phyloP scores from a whole-genome alignment of 2,888 invertebrate species.

The Neocrepidodera transversa region DNA sequence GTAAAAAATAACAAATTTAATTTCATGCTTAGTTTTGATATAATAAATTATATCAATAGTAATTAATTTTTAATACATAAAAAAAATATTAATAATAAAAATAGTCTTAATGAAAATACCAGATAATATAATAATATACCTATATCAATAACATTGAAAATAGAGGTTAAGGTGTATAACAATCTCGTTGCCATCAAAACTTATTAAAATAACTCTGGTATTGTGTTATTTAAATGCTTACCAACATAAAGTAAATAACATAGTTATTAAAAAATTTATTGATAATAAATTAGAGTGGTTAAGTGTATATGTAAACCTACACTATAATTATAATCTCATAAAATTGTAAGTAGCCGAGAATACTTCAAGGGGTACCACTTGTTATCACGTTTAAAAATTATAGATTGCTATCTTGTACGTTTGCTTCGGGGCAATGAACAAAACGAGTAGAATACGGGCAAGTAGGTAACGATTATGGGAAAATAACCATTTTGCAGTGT shows the following conservation, averaged over 20 bases:
- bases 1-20: too few relatives aligned
- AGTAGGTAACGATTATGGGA: conserved; percentile 16
- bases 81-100: too few relatives aligned
- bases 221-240: too few relatives aligned
- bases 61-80: too few relatives aligned
- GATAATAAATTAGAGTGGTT: conserved; percentile 20
- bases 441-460: conserved; percentile 16
- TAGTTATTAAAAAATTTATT: conserved; percentile 17
- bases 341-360: conserved; percentile 25
- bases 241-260: conserved; percentile 2
- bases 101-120: too few relatives aligned
- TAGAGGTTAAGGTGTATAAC: too few relatives aligned
- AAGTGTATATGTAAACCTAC: conserved; percentile 9
- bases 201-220: too few relatives aligned
- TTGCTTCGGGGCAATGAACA: conserved; percentile 12
- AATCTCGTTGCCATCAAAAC: too few relatives aligned
- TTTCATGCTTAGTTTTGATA: too few relatives aligned
- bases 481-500: conserved; percentile 14
- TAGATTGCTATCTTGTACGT: conserved; percentile 25
- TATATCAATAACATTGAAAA: too few relatives aligned
- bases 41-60: too few relatives aligned
- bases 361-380: conserved; percentile 20
- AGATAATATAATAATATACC: too few relatives aligned
- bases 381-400: conserved; percentile 27
- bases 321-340: conserved; percentile 25